Evolutionary conservation across 2,113 vertebrate genomes (phyloP), one percentile per base, ranked within the genome.

Genomic region (Gracilinanus agilis): DNA sequence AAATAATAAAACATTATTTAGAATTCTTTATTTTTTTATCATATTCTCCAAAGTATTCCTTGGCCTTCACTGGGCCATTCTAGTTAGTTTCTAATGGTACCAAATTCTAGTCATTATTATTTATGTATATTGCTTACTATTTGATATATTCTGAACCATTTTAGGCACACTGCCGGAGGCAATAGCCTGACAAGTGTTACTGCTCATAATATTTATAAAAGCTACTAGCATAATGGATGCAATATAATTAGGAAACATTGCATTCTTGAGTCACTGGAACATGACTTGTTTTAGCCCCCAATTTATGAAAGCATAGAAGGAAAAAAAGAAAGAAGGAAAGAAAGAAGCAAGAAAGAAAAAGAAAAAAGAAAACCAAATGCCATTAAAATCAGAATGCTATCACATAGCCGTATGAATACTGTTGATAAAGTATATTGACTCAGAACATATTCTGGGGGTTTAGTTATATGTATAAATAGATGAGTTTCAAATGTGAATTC

Each of bases 71-170:
- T 90, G 53, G 27, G 58, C 54, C 11, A 54, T 88, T 92, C 40
- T 95, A 3, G 29, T 55, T 53, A 95, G 44, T 54, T 10, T 58
- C 1, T 95, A 90, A 55, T 44, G 55, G 56, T 90, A n/a, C 12
- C 29, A 24, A 9, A 0, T 16, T 93, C 90, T 92, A 89, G 91
- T 0, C 6, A 95, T 16, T 96, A 13, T 13, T 88, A 54, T 44
- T 56, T 95, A 29, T 27, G 92, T 58, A 92, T 61, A 10, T 55
- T 10, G 88, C 34, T 34, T 88, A 96, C 54, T 7, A 44, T 94
- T 95, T 92, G 19, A 90, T 56, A 61, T 91, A 34, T 24, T 58
- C 9, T 91, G 89, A 94, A 83, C 10, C 56, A 83, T 94, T 91
- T 94, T 75, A 92, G 29, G 3, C 12, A 91, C 25, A 54, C 24